These are phyloP conservation scores for Ectobius pallidus DNA, from an alignment of 2,888 invertebrate genomes.

Conservation along the genomic window DNA sequence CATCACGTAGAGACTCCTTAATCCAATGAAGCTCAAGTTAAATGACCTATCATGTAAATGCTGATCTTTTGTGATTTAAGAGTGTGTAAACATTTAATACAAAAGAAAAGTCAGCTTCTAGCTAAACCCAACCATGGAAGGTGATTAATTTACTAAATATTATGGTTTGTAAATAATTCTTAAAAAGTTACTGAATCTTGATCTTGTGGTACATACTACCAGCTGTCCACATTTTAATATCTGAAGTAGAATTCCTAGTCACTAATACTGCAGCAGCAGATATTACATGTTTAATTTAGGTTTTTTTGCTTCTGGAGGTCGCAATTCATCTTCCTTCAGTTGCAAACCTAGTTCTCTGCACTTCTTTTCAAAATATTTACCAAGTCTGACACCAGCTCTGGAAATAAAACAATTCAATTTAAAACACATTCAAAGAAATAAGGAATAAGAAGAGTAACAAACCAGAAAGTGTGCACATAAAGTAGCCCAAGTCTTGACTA, in stretches of 20 bases:
- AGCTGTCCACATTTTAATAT: not conserved
- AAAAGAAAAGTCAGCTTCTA: not conserved
- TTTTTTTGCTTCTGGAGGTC: conserved; percentile 34
- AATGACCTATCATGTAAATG: no score
- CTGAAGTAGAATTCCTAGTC: not conserved
- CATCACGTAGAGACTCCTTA: no score
- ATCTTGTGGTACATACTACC: not conserved
- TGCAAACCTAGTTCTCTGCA: conserved; percentile 70
- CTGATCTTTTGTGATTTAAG: no score
- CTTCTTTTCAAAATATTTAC: conserved; percentile 72
- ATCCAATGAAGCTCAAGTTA: no score
- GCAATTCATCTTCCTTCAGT: conserved; percentile 51
- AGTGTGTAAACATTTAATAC: conserved; percentile 12
- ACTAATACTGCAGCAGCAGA: conserved; percentile 11
- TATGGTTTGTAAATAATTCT: not conserved
- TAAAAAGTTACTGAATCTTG: not conserved
- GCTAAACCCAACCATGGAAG: not conserved
- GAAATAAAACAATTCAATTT: conserved; percentile 50
- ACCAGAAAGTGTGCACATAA: no score
- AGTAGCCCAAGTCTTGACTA: no score
- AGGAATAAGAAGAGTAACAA: no score
- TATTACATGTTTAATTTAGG: conserved; percentile 22
- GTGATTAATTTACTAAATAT: not conserved
- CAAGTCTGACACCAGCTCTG: conserved; percentile 77
- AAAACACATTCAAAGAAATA: no score